These are phyloP conservation scores for Petrocephalus schoutedeni DNA, from an alignment of 2,797 vertebrate species.

Conservation along the genomic window DNA sequence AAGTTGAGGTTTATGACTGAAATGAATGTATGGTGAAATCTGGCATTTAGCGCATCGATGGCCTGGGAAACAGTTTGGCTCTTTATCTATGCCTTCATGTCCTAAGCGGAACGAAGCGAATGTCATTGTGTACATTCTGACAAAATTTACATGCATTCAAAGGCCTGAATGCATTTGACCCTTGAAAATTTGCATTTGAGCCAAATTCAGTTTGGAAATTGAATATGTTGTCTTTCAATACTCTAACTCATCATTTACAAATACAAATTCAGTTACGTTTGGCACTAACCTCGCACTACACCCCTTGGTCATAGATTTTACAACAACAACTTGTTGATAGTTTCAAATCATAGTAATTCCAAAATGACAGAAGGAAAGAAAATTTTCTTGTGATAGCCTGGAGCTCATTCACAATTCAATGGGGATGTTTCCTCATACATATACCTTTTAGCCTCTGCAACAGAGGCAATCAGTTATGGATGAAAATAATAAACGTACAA, in stretches of 20 bases:
- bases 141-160: background rate
- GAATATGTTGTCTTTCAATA: slow-evolving; percentile 31
- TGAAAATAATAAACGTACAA: slow-evolving; percentile 63
- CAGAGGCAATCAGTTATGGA: slow-evolving; percentile 59
- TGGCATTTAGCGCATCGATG: background rate
- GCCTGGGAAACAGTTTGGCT: background rate
- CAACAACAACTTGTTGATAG: slow-evolving; percentile 79
- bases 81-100: background rate
- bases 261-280: slow-evolving; percentile 38
- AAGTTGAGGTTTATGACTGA: background rate
- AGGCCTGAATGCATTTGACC: background rate
- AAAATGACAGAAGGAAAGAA: slow-evolving; percentile 62
- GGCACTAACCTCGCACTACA: background rate
- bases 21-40: background rate
- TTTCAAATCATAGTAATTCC: slow-evolving; percentile 81
- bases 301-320: background rate
- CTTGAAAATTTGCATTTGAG: slow-evolving; percentile 4
- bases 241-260: slow-evolving; percentile 40
- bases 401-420: slow-evolving; percentile 34
- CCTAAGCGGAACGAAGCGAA: background rate
- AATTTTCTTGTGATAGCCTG: slow-evolving; percentile 37
- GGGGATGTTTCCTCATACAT: slow-evolving; percentile 47
- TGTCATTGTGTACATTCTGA: slow-evolving; percentile 4
- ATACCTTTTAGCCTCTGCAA: slow-evolving; percentile 37
- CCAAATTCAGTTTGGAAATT: slow-evolving; percentile 1